Evolutionary conservation across 1,140 invertebrate species (phyloP).

Genomic region (Drosophila elegans): DNA sequence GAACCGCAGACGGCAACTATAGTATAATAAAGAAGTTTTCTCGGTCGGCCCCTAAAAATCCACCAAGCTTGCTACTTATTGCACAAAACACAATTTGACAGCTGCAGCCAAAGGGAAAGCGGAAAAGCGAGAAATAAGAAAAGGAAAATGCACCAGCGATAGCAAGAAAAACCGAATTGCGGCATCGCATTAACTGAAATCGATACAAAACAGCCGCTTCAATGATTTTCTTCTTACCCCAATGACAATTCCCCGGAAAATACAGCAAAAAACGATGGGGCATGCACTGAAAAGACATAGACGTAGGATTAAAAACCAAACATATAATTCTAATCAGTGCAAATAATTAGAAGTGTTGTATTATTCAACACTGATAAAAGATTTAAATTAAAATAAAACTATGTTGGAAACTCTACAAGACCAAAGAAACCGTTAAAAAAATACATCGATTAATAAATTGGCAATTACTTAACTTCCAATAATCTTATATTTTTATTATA

Average conservation of each 20-base stretch:
- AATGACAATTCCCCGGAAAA: not conserved
- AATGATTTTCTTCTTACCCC: slow-evolving; percentile 30
- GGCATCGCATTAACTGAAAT: slow-evolving; percentile 55
- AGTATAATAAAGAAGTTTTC: slow-evolving; percentile 71
- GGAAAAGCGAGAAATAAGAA: slow-evolving; percentile 15
- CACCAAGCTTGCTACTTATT: slow-evolving; percentile 41
- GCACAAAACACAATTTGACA: slow-evolving; percentile 72
- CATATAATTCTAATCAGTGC: too few relatives aligned
- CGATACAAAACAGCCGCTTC: slow-evolving; percentile 52
- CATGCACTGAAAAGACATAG: not conserved
- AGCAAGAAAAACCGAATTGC: slow-evolving; percentile 32
- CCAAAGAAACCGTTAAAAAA: too few relatives aligned
- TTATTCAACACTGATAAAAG: too few relatives aligned
- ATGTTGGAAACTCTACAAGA: too few relatives aligned
- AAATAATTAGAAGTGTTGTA: too few relatives aligned
- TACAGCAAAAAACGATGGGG: not conserved
- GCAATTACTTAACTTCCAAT: not conserved
- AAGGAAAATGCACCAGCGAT: slow-evolving; percentile 3
- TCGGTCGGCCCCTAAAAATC: slow-evolving; percentile 24
- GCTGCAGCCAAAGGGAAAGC: slow-evolving; percentile 62
- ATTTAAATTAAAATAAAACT: too few relatives aligned
- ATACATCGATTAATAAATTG: too few relatives aligned
- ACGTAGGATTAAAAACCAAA: too few relatives aligned
- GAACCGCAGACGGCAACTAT: slow-evolving; percentile 27
- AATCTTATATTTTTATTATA: not conserved